Evolutionary conservation across 2,888 invertebrate genomes (phyloP).

Genomic region (Laspeyria flexula): DNA sequence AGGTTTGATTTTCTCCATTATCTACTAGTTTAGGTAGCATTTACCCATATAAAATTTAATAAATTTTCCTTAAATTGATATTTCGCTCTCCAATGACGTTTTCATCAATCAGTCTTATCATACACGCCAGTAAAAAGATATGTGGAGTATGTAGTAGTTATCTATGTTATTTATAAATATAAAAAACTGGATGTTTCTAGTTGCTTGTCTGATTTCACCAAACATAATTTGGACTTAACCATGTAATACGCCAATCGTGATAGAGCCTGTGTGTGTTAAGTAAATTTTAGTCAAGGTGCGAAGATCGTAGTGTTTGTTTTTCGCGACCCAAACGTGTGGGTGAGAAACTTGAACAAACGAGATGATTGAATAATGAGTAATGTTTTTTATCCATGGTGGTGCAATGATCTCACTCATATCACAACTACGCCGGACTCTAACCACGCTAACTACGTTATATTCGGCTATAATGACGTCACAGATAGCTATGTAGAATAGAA

Average conservation of each 20-base stretch:
- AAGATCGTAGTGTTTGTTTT: conserved; percentile 57
- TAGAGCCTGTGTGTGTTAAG: conserved; percentile 35
- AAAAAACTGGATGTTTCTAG: background rate
- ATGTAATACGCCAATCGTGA: conserved; percentile 20
- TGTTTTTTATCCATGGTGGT: conserved; percentile 58
- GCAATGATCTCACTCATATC: conserved; percentile 59
- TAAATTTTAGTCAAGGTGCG: conserved; percentile 50
- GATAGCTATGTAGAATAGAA: conserved; percentile 24
- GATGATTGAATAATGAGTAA: conserved; percentile 59
- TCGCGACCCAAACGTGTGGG: conserved; percentile 51
- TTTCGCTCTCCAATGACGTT: too few relatives aligned
- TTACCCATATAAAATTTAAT: too few relatives aligned
- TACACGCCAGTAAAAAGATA: too few relatives aligned
- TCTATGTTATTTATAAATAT: too few relatives aligned
- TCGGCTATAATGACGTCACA: conserved; percentile 37
- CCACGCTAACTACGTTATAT: conserved; percentile 34
- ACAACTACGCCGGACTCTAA: conserved; percentile 28
- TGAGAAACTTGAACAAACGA: conserved; percentile 52
- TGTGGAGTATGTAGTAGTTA: too few relatives aligned
- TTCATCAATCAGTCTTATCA: too few relatives aligned
- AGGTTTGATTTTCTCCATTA: too few relatives aligned
- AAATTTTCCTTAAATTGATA: too few relatives aligned
- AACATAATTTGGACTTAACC: background rate
- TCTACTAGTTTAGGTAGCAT: too few relatives aligned
- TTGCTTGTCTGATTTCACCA: background rate